A percentile compares a stretch with the other conserved stretches of the same genome.
Conservation (phyloP, 2,797 vertebrate genomes). For the Eulemur coronatus region DNA sequence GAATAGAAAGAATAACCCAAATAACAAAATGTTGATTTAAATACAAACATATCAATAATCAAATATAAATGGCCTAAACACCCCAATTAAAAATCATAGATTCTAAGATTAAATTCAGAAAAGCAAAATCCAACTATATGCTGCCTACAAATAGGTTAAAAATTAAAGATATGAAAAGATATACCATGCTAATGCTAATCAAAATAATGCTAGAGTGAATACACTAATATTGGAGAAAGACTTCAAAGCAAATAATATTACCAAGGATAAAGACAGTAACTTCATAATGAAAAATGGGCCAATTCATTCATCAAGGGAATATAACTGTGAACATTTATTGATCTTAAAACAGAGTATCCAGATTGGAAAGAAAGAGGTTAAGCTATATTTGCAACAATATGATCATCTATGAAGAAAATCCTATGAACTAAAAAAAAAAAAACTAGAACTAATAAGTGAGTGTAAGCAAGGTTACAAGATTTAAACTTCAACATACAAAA, state of each 20-base stretch:
- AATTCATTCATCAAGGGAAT: neutral
- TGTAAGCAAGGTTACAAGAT: neutral
- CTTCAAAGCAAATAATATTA: neutral
- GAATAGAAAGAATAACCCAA: neutral
- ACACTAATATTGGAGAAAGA: neutral
- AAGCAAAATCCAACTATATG: neutral
- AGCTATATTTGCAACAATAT: neutral
- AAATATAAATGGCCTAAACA: neutral
- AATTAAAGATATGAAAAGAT: neutral
- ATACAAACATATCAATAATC: neutral
- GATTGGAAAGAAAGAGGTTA: neutral
- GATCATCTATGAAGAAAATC: neutral
- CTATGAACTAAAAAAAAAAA: neutral
- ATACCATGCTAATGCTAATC: neutral
- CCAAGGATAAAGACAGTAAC: neutral
- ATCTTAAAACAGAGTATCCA: neutral
- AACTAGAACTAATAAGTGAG: neutral
- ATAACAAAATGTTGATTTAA: neutral
- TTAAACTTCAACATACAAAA: neutral
- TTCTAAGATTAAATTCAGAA: neutral
- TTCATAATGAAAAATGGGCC: neutral
- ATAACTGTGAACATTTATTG: neutral
- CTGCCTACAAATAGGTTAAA: neutral
- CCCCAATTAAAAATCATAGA: neutral
- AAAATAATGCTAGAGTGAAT: neutral